Percentiles rank a stretch among this genome's conserved stretches.
Evolutionary conservation across 2,888 invertebrate species (phyloP).

Genomic region (Encarsia formosa): DNA sequence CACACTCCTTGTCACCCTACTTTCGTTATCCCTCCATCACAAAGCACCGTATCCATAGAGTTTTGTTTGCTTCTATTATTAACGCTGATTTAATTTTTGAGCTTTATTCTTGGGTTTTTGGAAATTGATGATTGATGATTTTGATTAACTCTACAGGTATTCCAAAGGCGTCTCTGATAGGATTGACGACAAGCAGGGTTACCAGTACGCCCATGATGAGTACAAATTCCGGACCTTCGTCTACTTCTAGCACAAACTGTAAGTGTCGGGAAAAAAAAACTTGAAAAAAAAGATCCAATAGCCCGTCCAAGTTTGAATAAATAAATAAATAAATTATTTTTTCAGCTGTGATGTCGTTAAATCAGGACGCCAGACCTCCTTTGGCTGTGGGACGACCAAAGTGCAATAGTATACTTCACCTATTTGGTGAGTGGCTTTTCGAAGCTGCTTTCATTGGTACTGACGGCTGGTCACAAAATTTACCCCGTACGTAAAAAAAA

Average conservation of each 20-base stretch:
- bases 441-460: slow-evolving; percentile 91
- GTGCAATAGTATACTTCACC: slow-evolving; percentile 90
- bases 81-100: not conserved
- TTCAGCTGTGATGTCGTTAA: slow-evolving; percentile 61
- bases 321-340: not conserved
- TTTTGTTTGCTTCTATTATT: not conserved
- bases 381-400: slow-evolving; percentile 77
- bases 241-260: slow-evolving; percentile 65
- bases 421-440: slow-evolving; percentile 95
- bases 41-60: not conserved
- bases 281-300: not conserved
- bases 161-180: slow-evolving; percentile 76
- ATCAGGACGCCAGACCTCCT: slow-evolving; percentile 61
- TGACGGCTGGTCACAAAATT: slow-evolving; percentile 57
- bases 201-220: slow-evolving; percentile 64
- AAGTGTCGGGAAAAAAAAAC: slow-evolving; percentile 39
- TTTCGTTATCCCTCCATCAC: not conserved
- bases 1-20: slow-evolving; percentile 8
- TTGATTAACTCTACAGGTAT: slow-evolving; percentile 60
- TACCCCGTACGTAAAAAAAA: slow-evolving; percentile 52
- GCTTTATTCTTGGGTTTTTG: not conserved
- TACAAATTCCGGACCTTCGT: slow-evolving; percentile 68
- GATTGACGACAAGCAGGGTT: slow-evolving; percentile 70
- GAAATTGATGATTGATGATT: not conserved
- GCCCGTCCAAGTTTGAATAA: too few species aligned